Conservation (phyloP, 2,888 invertebrate genomes). For the Ischnus inquisitorius region DNA sequence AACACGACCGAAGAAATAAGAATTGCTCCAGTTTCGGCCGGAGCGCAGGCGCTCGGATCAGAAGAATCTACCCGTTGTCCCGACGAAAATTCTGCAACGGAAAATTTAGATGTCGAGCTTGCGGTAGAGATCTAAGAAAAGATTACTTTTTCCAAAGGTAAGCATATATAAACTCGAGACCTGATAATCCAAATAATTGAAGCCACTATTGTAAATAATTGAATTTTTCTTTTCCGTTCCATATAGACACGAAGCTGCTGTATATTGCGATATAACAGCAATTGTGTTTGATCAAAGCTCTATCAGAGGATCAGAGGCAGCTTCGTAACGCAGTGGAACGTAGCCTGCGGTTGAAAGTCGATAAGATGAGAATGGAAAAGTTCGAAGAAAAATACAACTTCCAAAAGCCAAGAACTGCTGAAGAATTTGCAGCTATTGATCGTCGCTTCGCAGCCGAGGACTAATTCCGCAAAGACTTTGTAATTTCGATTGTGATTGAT, state of each 20-base stretch:
- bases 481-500: conserved; percentile 15
- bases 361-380: conserved; percentile 10
- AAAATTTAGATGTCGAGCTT: background rate
- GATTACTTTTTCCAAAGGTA: background rate
- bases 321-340: conserved; percentile 23
- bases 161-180: background rate
- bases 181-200: conserved; percentile 4
- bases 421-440: conserved; percentile 37
- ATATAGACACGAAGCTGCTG: conserved; percentile 13
- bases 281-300: background rate
- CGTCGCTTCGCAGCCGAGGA: conserved; percentile 19
- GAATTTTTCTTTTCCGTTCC: background rate
- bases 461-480: conserved; percentile 40
- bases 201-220: background rate
- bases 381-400: conserved; percentile 40
- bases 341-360: conserved; percentile 20
- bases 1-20: background rate
- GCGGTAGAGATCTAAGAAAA: background rate
- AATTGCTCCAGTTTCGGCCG: background rate
- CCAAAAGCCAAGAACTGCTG: background rate
- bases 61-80: background rate
- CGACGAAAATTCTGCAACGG: background rate
- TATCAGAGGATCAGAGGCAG: background rate
- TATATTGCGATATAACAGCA: conserved; percentile 1
- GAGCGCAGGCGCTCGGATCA: background rate